Conservation (phyloP, 2,888 invertebrate genomes). For the Pardosa pseudoannulata region DNA sequence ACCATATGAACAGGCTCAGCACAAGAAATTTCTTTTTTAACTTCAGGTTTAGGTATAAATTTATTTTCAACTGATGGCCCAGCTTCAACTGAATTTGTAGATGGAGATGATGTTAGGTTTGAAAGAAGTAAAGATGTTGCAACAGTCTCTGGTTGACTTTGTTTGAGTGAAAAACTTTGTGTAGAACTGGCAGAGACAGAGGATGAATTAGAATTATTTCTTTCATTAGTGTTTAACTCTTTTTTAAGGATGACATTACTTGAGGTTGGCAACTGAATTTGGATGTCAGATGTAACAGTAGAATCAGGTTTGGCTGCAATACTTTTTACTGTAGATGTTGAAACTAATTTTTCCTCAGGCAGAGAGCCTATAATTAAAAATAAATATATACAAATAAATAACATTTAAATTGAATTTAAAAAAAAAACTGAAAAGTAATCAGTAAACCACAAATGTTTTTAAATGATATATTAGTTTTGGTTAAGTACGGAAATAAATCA, state of each 20-base stretch:
- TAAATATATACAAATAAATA: not conserved
- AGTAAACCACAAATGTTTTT: too few species aligned
- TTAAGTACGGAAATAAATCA: too few species aligned
- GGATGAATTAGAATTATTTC: slow-evolving; percentile 5
- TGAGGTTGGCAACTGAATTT: slow-evolving; percentile 7
- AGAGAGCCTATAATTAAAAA: slow-evolving; percentile 9
- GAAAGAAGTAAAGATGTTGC: slow-evolving; percentile 22
- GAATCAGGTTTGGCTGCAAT: slow-evolving; percentile 18
- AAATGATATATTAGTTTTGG: too few species aligned
- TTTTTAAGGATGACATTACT: slow-evolving; percentile 20
- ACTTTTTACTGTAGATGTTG: slow-evolving; percentile 18
- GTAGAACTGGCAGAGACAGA: not conserved
- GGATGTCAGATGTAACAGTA: slow-evolving; percentile 12
- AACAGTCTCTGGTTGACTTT: slow-evolving; percentile 34
- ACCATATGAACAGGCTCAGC: slow-evolving; percentile 53
- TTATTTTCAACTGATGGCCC: slow-evolving; percentile 45
- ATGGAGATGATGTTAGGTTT: slow-evolving; percentile 27
- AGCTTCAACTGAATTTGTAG: slow-evolving; percentile 26
- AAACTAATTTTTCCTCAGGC: slow-evolving; percentile 1
- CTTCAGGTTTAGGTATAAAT: slow-evolving; percentile 27
- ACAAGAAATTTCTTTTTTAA: slow-evolving; percentile 45
- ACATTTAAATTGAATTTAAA: too few species aligned
- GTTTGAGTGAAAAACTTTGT: slow-evolving; percentile 25
- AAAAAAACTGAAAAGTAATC: too few species aligned
- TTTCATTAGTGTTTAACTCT: slow-evolving; percentile 11